Evolutionary conservation across 2,113 vertebrate species (phyloP).

Genomic region (Clarias magur): DNA sequence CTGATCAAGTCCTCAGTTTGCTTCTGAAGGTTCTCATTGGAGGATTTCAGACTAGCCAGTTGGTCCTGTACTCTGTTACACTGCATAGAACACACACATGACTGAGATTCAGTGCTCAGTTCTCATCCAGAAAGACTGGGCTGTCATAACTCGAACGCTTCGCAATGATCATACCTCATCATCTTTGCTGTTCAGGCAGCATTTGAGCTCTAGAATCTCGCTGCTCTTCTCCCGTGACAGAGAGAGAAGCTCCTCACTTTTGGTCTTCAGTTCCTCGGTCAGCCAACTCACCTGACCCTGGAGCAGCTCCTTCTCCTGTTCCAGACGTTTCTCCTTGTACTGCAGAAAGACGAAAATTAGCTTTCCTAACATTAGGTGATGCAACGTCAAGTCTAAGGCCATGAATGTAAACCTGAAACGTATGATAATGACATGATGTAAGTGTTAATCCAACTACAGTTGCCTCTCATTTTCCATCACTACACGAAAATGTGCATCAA

Average conservation of each 20-base stretch:
- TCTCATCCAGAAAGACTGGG: not conserved
- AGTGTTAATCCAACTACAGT: not conserved
- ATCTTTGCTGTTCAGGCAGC: conserved; percentile 87
- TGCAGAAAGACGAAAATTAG: conserved; percentile 55
- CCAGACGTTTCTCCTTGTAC: conserved; percentile 93
- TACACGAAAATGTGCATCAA: no score
- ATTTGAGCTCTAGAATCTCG: conserved; percentile 90
- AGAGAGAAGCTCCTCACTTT: conserved; percentile 89
- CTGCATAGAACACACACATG: conserved; percentile 62
- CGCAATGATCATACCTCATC: conserved; percentile 79
- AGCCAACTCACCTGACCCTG: conserved; percentile 87
- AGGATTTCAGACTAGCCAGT: conserved; percentile 81
- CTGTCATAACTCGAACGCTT: not conserved
- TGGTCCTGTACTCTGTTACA: conserved; percentile 86
- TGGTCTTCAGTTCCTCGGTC: conserved; percentile 85
- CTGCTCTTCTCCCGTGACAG: conserved; percentile 88
- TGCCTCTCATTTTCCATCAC: not conserved
- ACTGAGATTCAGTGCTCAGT: not conserved
- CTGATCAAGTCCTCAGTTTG: conserved; percentile 85
- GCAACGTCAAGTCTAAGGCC: not conserved
- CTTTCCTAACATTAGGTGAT: not conserved
- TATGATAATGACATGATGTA: not conserved
- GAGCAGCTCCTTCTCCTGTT: conserved; percentile 91
- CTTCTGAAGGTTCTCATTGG: conserved; percentile 87
- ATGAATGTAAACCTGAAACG: not conserved